These are phyloP conservation scores for Sinonovacula constricta DNA, from an alignment of 1,140 invertebrate species.

Conservation along the genomic window DNA sequence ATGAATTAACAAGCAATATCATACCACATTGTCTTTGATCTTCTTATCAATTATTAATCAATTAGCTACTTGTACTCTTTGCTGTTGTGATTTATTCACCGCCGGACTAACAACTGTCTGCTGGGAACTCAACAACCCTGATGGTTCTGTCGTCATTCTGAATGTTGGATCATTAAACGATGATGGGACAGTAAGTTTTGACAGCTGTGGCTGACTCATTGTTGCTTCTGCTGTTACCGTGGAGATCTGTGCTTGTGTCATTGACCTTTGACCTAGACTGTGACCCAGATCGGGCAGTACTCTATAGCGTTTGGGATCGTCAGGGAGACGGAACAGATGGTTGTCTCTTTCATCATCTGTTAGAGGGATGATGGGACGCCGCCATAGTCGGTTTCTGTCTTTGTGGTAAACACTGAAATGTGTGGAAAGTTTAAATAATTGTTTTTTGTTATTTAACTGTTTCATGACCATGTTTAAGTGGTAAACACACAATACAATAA, in stretches of 20 bases:
- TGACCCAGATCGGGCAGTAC: conserved; percentile 23
- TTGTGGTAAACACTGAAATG: conserved; percentile 71
- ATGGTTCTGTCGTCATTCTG: conserved; percentile 23
- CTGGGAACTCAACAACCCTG: background rate
- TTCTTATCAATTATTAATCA: too few species aligned
- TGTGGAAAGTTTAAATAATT: too few species aligned
- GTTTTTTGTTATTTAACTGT: too few species aligned
- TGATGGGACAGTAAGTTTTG: background rate
- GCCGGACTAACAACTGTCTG: conserved; percentile 2
- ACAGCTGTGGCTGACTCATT: background rate
- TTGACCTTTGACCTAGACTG: conserved; percentile 15
- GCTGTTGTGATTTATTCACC: background rate
- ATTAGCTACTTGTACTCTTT: conserved; percentile 19
- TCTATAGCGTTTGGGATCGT: conserved; percentile 55
- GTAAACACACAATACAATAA: too few species aligned
- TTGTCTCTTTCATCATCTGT: conserved; percentile 69
- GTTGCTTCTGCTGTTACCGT: background rate
- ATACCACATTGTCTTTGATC: too few species aligned
- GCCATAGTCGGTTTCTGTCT: conserved; percentile 59
- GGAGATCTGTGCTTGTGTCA: conserved; percentile 28
- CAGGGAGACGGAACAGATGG: conserved; percentile 68
- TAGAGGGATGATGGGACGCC: conserved; percentile 62
- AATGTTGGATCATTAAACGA: conserved; percentile 18
- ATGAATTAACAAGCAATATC: too few species aligned
- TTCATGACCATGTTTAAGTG: too few species aligned